phyloP scores from a whole-genome alignment of 2,888 invertebrate species.

The Tachina fera region DNA sequence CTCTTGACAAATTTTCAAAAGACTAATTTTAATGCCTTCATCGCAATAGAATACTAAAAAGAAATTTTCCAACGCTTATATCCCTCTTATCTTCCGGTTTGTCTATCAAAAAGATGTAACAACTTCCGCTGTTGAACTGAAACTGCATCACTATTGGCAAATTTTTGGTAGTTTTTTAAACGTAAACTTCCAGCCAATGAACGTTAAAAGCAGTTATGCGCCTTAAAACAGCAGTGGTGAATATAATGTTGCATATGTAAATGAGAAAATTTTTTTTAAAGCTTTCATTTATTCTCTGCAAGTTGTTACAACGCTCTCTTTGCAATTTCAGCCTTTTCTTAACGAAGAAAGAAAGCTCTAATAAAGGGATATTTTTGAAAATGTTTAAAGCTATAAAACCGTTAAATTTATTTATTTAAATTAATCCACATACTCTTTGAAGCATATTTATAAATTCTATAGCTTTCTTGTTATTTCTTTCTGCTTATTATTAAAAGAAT shows the following conservation, averaged over 20 bases:
- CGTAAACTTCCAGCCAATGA: conserved; percentile 57
- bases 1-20: no score
- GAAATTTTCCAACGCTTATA: no score
- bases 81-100: background rate
- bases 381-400: background rate
- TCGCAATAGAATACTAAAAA: no score
- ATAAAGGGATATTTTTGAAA: conserved; percentile 46
- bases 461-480: no score
- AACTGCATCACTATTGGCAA: conserved; percentile 61
- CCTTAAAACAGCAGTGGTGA: conserved; percentile 5
- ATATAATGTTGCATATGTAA: background rate
- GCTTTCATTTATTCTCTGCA: conserved; percentile 2
- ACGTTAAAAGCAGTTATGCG: conserved; percentile 22
- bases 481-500: no score
- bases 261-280: conserved; percentile 5
- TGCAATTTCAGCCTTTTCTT: conserved; percentile 18
- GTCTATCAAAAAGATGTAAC: conserved; percentile 13
- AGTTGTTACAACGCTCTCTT: background rate
- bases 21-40: no score
- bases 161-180: conserved; percentile 39
- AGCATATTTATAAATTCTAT: no score
- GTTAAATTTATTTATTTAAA: background rate
- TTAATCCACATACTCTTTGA: no score
- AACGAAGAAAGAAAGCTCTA: conserved; percentile 55
- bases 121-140: conserved; percentile 42